Base-by-base conservation (phyloP, 2,113 vertebrate genomes). In the Zonotrichia leucophrys region DNA sequence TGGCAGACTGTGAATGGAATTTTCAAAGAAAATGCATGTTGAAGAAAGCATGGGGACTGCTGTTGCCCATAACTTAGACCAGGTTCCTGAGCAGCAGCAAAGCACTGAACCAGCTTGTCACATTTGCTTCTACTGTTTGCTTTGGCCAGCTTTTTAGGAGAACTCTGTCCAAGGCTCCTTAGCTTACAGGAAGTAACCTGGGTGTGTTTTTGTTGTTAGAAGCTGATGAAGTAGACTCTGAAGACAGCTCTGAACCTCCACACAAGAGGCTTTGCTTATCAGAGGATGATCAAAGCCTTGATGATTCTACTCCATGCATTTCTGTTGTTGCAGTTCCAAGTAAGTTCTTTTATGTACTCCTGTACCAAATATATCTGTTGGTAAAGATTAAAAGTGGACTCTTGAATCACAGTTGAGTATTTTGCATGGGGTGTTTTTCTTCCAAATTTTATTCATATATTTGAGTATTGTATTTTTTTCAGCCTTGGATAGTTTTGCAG, bases 271-370 rank as follows among this genome's bases (percentile, higher is more conserved):
- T 99, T 64, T 98, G 99, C 81, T 97, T 99, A 87, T 99, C 98
- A 72, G 98, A 99, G 33, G 98, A 98, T 98, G 98, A 99, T 59
- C 98, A 98, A 69, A 98, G 98, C 62, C 97, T 98, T 85, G 97
- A 97, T 44, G 98, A 98, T 81, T 92, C 98, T 83, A 86, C 98
- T 46, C 97, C 98, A 0, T 98, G 98, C 94, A 99, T 99, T 97
- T 99, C 99, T n/a, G 98, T 99, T 62, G 98, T 99, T 97, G 98
- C 98, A 25, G 98, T 99, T 95, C 99, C 99, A 37, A 98, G 99
- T 99, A 98, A 99, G 98, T 97, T 80, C 12, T 35, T 91, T 33
- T 46, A 27, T 13, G 5, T 66, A 8, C 4, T 83, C 27, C 15
- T 73, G 23, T 63, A 60, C 35, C 17, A 93, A 37, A 47, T 20